Conservation (phyloP, 1,140 invertebrate species). For the Druon quercuslanigerum region DNA sequence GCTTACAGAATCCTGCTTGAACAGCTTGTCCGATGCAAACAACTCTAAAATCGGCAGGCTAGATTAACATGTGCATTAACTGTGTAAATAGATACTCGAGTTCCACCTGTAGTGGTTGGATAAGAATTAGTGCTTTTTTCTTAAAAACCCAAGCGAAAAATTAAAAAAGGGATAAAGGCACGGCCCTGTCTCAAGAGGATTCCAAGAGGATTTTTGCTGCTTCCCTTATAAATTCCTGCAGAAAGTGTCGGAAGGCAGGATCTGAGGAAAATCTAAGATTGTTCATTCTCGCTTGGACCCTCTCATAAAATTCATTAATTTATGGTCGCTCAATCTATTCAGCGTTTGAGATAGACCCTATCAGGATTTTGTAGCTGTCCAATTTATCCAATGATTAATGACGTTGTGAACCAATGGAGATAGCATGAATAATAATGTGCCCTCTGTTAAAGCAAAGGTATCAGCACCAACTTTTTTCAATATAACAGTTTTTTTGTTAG, state of each 20-base stretch:
- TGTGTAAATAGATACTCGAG: conserved; percentile 67
- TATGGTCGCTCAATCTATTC: conserved; percentile 36
- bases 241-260: conserved; percentile 40
- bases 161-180: conserved; percentile 45
- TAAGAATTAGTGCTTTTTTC: conserved; percentile 65
- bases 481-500: background rate
- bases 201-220: conserved; percentile 49
- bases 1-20: background rate
- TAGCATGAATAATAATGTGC: conserved; percentile 42
- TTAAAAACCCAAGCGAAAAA: conserved; percentile 37
- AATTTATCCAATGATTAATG: conserved; percentile 58
- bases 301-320: conserved; percentile 51
- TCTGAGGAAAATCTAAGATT: conserved; percentile 45
- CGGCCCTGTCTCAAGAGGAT: conserved; percentile 43
- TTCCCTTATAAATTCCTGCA: conserved; percentile 40
- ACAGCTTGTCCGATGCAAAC: conserved; percentile 56
- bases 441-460: background rate
- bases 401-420: conserved; percentile 36
- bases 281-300: conserved; percentile 39
- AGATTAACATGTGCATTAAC: conserved; percentile 64
- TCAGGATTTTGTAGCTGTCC: conserved; percentile 50
- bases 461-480: background rate
- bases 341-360: conserved; percentile 44
- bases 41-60: conserved; percentile 57
- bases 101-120: conserved; percentile 53